Evolutionary conservation across 2,113 vertebrate genomes (phyloP).

Genomic region (Rallus limicola): DNA sequence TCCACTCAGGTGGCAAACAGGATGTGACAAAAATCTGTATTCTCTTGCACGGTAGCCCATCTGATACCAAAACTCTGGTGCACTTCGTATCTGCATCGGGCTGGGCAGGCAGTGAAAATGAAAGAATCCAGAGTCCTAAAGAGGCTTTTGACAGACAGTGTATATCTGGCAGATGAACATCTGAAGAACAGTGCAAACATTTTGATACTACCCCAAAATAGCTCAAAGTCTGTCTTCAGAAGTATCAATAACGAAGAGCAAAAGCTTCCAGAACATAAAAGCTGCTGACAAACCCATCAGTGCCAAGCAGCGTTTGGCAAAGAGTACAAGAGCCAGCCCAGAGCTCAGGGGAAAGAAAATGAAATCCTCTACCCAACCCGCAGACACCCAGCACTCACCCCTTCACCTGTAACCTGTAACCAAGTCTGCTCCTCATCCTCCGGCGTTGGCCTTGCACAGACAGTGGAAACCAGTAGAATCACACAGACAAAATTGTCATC

Average conservation of each 20-base stretch:
- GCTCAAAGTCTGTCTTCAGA: slow-evolving; percentile 34
- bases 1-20: background rate
- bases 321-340: background rate
- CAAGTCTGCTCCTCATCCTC: background rate
- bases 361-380: background rate
- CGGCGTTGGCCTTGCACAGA: background rate
- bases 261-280: slow-evolving; percentile 31
- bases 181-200: slow-evolving; percentile 36
- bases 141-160: background rate
- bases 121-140: background rate
- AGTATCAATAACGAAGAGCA: background rate
- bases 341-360: background rate
- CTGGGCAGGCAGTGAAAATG: background rate
- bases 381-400: background rate
- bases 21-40: background rate
- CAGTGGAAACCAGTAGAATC: background rate
- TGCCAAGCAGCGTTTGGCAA: background rate
- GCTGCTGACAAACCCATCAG: background rate
- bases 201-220: slow-evolving; percentile 12
- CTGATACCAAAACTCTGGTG: background rate
- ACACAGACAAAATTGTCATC: background rate
- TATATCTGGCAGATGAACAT: slow-evolving; percentile 23
- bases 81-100: background rate
- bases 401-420: background rate
- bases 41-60: background rate